phyloP scores from a whole-genome alignment of 2,888 invertebrate genomes.

The Harpalus rufipes region DNA sequence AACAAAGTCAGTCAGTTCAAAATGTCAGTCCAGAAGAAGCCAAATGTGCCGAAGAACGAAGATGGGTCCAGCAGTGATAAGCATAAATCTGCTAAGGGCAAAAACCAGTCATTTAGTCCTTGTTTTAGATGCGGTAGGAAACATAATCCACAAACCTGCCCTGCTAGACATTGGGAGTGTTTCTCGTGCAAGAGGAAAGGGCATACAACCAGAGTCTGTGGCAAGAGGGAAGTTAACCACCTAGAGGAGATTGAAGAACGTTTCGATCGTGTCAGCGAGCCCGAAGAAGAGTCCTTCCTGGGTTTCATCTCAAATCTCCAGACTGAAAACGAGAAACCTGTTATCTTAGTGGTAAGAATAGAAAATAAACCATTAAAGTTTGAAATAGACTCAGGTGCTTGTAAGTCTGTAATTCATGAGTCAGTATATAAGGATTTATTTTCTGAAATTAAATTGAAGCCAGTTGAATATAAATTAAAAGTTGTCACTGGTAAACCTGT shows the following conservation, averaged over 20 bases:
- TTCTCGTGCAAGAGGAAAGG: constrained; percentile 55
- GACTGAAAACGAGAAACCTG: constrained; percentile 14
- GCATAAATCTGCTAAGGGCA: not conserved
- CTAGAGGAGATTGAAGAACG: not conserved
- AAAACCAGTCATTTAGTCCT: not conserved
- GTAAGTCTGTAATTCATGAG: constrained; percentile 40
- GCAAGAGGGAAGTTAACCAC: constrained; percentile 18
- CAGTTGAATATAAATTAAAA: constrained; percentile 57
- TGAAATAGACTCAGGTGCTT: constrained; percentile 60
- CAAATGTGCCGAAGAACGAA: not conserved
- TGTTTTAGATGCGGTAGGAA: constrained; percentile 57
- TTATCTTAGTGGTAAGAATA: constrained; percentile 15
- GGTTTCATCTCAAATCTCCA: not conserved
- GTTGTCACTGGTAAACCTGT: constrained; percentile 50
- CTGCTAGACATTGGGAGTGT: constrained; percentile 55
- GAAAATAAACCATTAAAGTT: constrained; percentile 13
- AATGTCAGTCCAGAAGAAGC: not conserved
- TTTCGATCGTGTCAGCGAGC: not conserved
- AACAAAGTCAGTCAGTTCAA: constrained; percentile 14
- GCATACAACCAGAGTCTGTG: constrained; percentile 28
- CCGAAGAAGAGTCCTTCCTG: not conserved
- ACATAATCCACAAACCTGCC: constrained; percentile 51
- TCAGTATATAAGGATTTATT: constrained; percentile 6
- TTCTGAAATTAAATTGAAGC: constrained; percentile 29
- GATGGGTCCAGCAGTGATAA: not conserved